phyloP scores from a whole-genome alignment of 1,140 invertebrate genomes.

The Magallana ariakensis region DNA sequence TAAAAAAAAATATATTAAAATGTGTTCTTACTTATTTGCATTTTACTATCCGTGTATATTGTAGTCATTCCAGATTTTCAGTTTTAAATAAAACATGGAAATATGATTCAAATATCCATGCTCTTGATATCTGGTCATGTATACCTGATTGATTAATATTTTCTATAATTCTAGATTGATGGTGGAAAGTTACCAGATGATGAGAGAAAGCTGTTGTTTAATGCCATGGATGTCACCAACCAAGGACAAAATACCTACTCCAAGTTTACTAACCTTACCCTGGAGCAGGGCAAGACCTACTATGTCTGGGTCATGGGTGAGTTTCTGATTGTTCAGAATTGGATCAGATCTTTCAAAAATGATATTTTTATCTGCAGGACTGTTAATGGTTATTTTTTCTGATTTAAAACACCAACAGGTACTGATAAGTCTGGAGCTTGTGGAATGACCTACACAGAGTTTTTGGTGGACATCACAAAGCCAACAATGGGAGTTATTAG shows the following conservation, averaged over 20 bases:
- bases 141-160: background rate
- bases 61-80: too few species aligned
- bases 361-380: too few species aligned
- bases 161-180: slow-evolving; percentile 63
- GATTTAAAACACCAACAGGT: slow-evolving; percentile 45
- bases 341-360: background rate
- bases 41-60: too few species aligned
- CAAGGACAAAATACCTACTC: slow-evolving; percentile 60
- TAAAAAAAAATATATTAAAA: too few species aligned
- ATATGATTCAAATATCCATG: too few species aligned
- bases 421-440: slow-evolving; percentile 63
- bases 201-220: slow-evolving; percentile 56
- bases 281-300: slow-evolving; percentile 60
- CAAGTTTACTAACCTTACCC: slow-evolving; percentile 53
- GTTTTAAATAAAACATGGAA: too few species aligned
- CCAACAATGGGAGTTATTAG: slow-evolving; percentile 57
- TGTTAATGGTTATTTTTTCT: background rate
- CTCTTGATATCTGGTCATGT: background rate
- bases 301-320: slow-evolving; percentile 68
- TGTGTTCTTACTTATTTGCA: too few species aligned
- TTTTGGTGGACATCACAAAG: slow-evolving; percentile 58
- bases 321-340: too few species aligned
- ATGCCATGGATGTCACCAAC: slow-evolving; percentile 59
- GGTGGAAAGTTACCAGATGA: slow-evolving; percentile 59
- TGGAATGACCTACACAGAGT: slow-evolving; percentile 49